phyloP scores from a whole-genome alignment of 2,888 invertebrate species.

The Dasysyrphus albostriatus region DNA sequence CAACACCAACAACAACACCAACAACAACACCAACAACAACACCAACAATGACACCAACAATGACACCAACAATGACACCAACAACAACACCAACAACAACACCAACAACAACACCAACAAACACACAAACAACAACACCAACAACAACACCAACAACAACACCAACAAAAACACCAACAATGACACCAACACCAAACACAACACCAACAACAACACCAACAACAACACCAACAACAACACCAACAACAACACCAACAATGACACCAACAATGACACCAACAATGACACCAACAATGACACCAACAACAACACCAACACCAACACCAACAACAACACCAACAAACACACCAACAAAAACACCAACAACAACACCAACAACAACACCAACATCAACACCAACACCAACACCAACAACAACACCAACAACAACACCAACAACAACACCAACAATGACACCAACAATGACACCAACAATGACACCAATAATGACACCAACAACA shows the following conservation, averaged over 20 bases:
- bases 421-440: conserved; percentile 77
- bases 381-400: conserved; percentile 83
- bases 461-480: no score
- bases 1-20: conserved; percentile 77
- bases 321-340: conserved; percentile 82
- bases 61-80: conserved; percentile 56
- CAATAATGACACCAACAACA: no score
- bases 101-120: not conserved
- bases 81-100: conserved; percentile 79
- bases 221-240: conserved; percentile 79
- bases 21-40: conserved; percentile 77
- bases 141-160: not conserved
- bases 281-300: conserved; percentile 62
- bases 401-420: conserved; percentile 80
- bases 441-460: no score
- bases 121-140: no score
- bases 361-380: conserved; percentile 85
- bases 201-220: conserved; percentile 67
- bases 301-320: conserved; percentile 52
- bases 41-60: conserved; percentile 71
- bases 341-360: conserved; percentile 85
- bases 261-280: conserved; percentile 79
- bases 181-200: conserved; percentile 28
- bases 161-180: not conserved
- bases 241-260: conserved; percentile 56